Evolutionary conservation across 2,113 vertebrate species (phyloP).

Genomic region (Leucopsar rothschildi): DNA sequence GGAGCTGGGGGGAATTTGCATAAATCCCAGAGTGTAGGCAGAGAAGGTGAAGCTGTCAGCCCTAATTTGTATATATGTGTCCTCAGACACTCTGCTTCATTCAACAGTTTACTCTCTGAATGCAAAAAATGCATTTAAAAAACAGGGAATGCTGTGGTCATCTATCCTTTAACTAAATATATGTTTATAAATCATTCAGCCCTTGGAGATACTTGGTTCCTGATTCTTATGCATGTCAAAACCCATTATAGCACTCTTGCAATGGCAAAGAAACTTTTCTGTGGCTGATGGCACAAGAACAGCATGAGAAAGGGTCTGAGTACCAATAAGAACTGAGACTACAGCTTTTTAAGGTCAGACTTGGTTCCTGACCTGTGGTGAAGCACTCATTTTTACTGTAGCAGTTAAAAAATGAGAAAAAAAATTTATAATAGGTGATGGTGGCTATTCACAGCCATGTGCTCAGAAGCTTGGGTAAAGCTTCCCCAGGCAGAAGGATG

Average conservation of each 20-base stretch:
- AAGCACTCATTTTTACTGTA: background rate
- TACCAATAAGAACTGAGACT: background rate
- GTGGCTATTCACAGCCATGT: background rate
- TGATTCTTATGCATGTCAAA: background rate
- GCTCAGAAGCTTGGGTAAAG: background rate
- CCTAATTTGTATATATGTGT: background rate
- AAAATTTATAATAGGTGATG: background rate
- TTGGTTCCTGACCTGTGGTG: background rate
- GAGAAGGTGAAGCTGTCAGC: background rate
- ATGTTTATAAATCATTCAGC: background rate
- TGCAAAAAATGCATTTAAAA: background rate
- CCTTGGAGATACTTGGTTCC: background rate
- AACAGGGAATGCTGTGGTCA: background rate
- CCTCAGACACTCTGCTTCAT: background rate
- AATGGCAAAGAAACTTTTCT: background rate
- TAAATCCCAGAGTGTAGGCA: background rate
- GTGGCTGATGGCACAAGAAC: background rate
- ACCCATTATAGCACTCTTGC: background rate
- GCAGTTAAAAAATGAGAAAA: background rate
- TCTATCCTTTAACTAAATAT: background rate
- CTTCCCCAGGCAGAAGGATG: background rate
- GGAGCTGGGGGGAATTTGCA: background rate
- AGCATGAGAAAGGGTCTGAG: background rate
- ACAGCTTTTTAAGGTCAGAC: background rate
- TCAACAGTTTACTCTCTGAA: background rate